phyloP scores from a whole-genome alignment of 2,888 invertebrate species.

The Parnassius smintheus region DNA sequence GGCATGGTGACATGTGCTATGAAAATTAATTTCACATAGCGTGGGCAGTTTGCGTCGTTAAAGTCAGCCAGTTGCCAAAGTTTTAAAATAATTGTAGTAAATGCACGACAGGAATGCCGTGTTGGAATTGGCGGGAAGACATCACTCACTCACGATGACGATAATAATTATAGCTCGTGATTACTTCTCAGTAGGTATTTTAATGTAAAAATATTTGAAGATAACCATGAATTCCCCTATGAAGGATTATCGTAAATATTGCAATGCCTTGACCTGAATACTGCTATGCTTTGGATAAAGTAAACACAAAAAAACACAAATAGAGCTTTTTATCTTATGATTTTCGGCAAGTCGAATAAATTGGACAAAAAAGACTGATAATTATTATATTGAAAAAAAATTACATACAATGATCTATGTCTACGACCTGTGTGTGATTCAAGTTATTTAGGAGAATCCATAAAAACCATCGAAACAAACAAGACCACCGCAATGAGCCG shows the following conservation, averaged over 20 bases:
- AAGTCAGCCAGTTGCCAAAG: conserved; percentile 15
- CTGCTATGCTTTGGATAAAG: too few relatives aligned
- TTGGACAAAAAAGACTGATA: too few relatives aligned
- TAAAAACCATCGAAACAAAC: conserved; percentile 61
- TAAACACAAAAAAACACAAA: too few relatives aligned
- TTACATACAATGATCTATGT: conserved; percentile 37
- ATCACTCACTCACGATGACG: conserved; percentile 55
- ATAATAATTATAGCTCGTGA: too few relatives aligned
- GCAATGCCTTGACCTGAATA: too few relatives aligned
- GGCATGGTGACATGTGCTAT: conserved; percentile 4
- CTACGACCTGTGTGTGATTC: conserved; percentile 59
- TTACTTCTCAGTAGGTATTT: too few relatives aligned
- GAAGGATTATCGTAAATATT: too few relatives aligned
- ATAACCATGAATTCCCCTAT: too few relatives aligned
- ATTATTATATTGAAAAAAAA: not conserved
- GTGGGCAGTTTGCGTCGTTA: conserved; percentile 14
- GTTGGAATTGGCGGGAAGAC: conserved; percentile 62
- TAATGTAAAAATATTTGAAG: too few relatives aligned
- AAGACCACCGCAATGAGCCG: conserved; percentile 71
- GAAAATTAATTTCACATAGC: conserved; percentile 13
- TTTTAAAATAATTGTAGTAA: conserved; percentile 28
- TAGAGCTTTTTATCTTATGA: too few relatives aligned
- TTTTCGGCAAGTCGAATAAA: too few relatives aligned
- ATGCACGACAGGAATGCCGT: conserved; percentile 27
- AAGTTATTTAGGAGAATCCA: conserved; percentile 64